Evolutionary conservation across 64 coral and sea anemone species (phyloP), one percentile per base, ranked within the genome.

Genomic region (Trachythela sp.): DNA sequence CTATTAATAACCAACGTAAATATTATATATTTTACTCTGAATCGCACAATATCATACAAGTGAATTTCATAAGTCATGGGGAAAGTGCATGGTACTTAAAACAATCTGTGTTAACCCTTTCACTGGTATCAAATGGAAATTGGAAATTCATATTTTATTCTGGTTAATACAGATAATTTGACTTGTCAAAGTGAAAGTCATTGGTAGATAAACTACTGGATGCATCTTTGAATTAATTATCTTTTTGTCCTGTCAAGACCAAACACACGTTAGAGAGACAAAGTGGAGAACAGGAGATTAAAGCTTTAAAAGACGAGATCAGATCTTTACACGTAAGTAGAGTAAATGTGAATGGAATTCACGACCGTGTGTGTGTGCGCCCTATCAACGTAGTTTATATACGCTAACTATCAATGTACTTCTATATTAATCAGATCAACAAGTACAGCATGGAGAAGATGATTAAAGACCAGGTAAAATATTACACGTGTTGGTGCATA

Each of bases 361-460:
- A n/a, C n/a, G n/a, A n/a, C n/a, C n/a, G n/a, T n/a, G n/a, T n/a
- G n/a, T n/a, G n/a, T n/a, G n/a, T n/a, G n/a, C n/a, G n/a, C n/a
- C n/a, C n/a, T n/a, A n/a, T n/a, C n/a, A n/a, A 70, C 49, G 0
- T 52, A 52, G 22, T 0, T 52, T 52, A 15, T 20, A 52, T n/a
- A n/a, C n/a, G n/a, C n/a, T 11, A 11, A 80, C 6, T 35, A 14
- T 2, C 35, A 34, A 0, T 18, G 0, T 36, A 15, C 9, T 80
- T 37, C 35, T 10, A 37, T 8, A n/a, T n/a, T n/a, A n/a, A n/a
- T n/a, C 8, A 80, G 75, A 80, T 80, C 3, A 80, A 35, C 33
- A 80, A 80, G 75, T 80, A 80, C 37, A 80, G 33, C 30, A 34
- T 80, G 75, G 75, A 80, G 35, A 80, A 80, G 75, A 37, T 80